Percentiles rank a stretch among this genome's conserved stretches.
Conservation (phyloP, 2,888 invertebrate genomes). For the Spatulosminthurus flaviceps region DNA sequence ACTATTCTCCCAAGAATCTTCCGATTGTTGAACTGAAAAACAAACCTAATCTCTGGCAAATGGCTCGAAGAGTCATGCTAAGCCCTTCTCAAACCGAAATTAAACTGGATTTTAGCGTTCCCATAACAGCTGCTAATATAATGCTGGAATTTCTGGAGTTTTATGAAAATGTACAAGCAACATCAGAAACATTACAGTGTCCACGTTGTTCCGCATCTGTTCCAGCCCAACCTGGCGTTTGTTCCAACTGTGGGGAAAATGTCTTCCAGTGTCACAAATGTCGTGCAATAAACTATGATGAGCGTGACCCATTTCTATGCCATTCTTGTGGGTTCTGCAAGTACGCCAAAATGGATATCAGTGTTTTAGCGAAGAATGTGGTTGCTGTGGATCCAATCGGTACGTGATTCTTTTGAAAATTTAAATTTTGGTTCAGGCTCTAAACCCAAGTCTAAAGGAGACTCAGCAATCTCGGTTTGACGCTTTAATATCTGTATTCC, state of each 20-base stretch:
- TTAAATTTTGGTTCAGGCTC: too few species aligned
- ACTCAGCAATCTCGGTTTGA: too few species aligned
- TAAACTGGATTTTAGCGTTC: conserved; percentile 95
- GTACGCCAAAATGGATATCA: conserved; percentile 98
- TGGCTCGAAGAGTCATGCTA: conserved; percentile 90
- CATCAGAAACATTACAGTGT: conserved; percentile 93
- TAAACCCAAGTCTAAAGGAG: too few species aligned
- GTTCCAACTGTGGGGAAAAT: conserved; percentile 96
- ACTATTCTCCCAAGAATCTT: conserved; percentile 94
- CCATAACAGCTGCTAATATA: conserved; percentile 96
- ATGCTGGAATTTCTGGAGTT: conserved; percentile 99
- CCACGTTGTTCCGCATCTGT: conserved; percentile 96
- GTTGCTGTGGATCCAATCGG: conserved; percentile 89
- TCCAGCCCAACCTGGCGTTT: conserved; percentile 96
- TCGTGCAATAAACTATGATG: conserved; percentile 98
- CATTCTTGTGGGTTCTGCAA: conserved; percentile 99
- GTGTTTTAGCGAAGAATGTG: conserved; percentile 68
- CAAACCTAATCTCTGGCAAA: conserved; percentile 95
- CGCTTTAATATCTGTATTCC: too few species aligned
- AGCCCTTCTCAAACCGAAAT: conserved; percentile 94
- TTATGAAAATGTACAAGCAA: conserved; percentile 93
- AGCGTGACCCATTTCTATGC: conserved; percentile 98
- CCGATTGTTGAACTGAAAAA: conserved; percentile 98
- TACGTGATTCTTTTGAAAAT: conserved; percentile 18
- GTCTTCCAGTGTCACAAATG: conserved; percentile 99